Percentiles rank a stretch among this genome's conserved stretches.
Evolutionary conservation across 2,888 invertebrate species (phyloP).

Genomic region (Leptarthrus brevirostris): DNA sequence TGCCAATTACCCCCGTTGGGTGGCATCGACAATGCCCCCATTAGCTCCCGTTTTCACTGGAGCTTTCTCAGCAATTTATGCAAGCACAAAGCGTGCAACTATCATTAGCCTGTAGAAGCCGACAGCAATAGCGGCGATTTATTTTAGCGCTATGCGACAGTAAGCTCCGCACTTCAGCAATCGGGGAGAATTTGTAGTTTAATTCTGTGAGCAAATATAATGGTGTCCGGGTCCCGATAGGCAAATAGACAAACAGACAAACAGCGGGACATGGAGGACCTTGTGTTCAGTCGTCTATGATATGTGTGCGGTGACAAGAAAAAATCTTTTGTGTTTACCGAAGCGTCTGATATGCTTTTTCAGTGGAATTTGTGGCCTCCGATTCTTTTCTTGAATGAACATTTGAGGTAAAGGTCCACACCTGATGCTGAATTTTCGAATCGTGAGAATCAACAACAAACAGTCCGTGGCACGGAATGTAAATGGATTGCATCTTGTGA

Average conservation of each 20-base stretch:
- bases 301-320: background rate
- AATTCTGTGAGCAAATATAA: slow-evolving; percentile 30
- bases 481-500: slow-evolving; percentile 1
- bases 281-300: slow-evolving; percentile 9
- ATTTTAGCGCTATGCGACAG: slow-evolving; percentile 33
- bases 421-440: background rate
- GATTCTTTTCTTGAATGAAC: slow-evolving; percentile 23
- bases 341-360: slow-evolving; percentile 19
- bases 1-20: slow-evolving; percentile 19
- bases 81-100: slow-evolving; percentile 37
- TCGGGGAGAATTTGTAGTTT: slow-evolving; percentile 25
- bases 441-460: slow-evolving; percentile 33
- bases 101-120: slow-evolving; percentile 17
- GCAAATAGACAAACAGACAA: slow-evolving; percentile 29
- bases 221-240: slow-evolving; percentile 37
- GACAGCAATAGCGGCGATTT: slow-evolving; percentile 8
- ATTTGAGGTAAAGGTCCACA: background rate
- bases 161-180: background rate
- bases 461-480: slow-evolving; percentile 10
- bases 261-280: slow-evolving; percentile 8
- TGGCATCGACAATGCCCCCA: slow-evolving; percentile 15
- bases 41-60: slow-evolving; percentile 23
- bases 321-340: slow-evolving; percentile 15
- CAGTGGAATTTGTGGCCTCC: slow-evolving; percentile 1
- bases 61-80: slow-evolving; percentile 33